Base-by-base conservation (phyloP, 2,888 invertebrate species). In the Mesorhabditis belari region DNA sequence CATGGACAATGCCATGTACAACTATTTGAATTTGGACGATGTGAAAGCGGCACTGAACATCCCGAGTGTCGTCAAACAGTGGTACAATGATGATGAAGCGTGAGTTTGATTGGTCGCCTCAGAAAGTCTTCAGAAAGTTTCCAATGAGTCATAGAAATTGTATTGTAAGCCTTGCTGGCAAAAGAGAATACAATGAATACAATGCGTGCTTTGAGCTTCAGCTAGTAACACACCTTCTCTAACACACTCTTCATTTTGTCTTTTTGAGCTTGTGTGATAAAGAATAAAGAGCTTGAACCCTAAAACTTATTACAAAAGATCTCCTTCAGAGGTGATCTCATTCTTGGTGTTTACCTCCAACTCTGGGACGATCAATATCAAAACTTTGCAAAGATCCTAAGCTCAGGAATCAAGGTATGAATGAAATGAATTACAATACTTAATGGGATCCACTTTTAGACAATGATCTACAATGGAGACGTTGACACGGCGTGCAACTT, bases 21-120 rank as follows among this genome's bases (percentile, higher is more conserved):
- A 52, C 3, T 79, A 78, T 63, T 57, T 79, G 54, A 75, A 79
- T 54, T 52, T 58, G 1, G 59, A 60, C 19, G 65, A 63, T 5
- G 77, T 80, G 6, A 61, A 70, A 55, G 62, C 49, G 19, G 79
- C 80, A 5, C 58, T 79, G 53, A 71, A 79, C 58, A 71, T 78
- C 55, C 71, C 75, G 2, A 60, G 44, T 5, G 50, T 57, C 12
- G 64, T 64, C 2, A 57, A 51, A 17, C 17, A 19, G 9, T 70
- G 67, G 66, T 27, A 66, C 24, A 64, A 64, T 67, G 67, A 50
- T 23, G 55, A 35, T 35, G 6, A 17, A 9, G 17, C 35, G 17
- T 12, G 6, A 17, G 6, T 9, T 35, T 12, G 9, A 35, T 17
- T 9, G 6, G 6, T 35, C 35, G 6, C 35, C 9, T 35, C 17